These are phyloP conservation scores for mouse (Mus musculus) DNA, from an alignment of 2,113 vertebrate species.

Conservation along the genomic window DNA sequence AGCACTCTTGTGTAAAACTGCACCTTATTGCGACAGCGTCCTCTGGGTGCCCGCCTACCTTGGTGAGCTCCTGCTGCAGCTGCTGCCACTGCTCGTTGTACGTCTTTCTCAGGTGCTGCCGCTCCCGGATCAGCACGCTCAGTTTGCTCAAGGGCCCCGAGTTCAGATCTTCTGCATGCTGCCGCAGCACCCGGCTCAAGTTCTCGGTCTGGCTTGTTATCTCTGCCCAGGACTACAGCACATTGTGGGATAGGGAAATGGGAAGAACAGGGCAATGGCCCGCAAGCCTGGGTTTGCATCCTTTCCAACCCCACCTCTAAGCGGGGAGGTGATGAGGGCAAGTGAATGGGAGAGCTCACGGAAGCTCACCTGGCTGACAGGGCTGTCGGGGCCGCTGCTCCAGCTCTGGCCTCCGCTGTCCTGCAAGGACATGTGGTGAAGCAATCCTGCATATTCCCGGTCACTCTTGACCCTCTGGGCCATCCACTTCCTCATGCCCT, in stretches of 20 bases:
- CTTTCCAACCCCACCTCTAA: neutral
- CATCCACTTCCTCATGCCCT: conserved; percentile 98
- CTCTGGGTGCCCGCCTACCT: conserved; percentile 75
- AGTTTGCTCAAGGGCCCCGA: conserved; percentile 95
- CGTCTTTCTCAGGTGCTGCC: conserved; percentile 94
- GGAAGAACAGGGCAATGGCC: neutral
- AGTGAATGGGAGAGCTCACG: neutral
- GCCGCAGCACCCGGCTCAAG: conserved; percentile 92
- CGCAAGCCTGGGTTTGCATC: neutral
- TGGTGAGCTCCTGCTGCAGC: conserved; percentile 92
- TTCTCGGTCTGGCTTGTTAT: conserved; percentile 92
- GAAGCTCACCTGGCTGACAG: conserved; percentile 89
- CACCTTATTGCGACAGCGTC: neutral
- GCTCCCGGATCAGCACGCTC: conserved; percentile 94
- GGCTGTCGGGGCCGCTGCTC: conserved; percentile 85
- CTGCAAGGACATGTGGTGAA: conserved; percentile 95
- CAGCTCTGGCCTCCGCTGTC: conserved; percentile 87
- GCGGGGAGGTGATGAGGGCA: neutral
- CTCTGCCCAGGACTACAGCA: conserved; percentile 92
- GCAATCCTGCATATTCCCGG: conserved; percentile 93
- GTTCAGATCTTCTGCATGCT: conserved; percentile 92
- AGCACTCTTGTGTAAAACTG: neutral
- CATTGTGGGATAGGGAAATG: neutral
- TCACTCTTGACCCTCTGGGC: conserved; percentile 95
- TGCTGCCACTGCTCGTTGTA: conserved; percentile 94